Conservation (phyloP, 2,797 vertebrate genomes). For the Columba guinea region DNA sequence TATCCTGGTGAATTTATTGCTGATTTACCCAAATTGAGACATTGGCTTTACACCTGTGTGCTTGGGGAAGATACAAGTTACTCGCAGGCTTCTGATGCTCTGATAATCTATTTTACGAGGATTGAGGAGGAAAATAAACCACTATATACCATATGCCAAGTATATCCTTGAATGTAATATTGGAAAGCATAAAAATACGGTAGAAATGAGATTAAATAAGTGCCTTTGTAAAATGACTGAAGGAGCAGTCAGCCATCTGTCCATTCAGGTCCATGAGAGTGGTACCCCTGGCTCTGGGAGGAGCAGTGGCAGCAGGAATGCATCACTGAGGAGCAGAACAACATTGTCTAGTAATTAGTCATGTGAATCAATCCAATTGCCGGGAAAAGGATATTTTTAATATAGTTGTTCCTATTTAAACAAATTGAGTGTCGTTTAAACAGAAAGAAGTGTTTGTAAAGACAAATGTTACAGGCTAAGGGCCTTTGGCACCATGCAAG, state of each 20-base stretch:
- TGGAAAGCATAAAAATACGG: neutral
- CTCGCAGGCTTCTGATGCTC: neutral
- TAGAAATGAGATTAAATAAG: neutral
- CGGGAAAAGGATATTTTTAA: neutral
- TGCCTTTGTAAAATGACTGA: neutral
- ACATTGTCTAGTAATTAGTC: neutral
- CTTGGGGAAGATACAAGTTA: neutral
- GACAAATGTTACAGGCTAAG: neutral
- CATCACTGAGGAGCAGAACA: neutral
- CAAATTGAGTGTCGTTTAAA: neutral
- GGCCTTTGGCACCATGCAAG: neutral
- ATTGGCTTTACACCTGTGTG: fast-evolving
- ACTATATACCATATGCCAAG: neutral
- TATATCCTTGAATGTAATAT: neutral
- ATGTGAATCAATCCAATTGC: neutral
- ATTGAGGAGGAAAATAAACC: neutral
- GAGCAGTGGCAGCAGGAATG: neutral
- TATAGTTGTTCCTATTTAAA: neutral
- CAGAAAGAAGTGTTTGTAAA: neutral
- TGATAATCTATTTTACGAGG: neutral
- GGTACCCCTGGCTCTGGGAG: neutral
- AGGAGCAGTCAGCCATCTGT: neutral
- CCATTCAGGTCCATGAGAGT: neutral
- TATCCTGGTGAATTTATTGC: neutral
- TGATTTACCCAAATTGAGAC: neutral